Evolutionary conservation across 2,888 invertebrate genomes (phyloP).

Genomic region (Harmothoe impar): DNA sequence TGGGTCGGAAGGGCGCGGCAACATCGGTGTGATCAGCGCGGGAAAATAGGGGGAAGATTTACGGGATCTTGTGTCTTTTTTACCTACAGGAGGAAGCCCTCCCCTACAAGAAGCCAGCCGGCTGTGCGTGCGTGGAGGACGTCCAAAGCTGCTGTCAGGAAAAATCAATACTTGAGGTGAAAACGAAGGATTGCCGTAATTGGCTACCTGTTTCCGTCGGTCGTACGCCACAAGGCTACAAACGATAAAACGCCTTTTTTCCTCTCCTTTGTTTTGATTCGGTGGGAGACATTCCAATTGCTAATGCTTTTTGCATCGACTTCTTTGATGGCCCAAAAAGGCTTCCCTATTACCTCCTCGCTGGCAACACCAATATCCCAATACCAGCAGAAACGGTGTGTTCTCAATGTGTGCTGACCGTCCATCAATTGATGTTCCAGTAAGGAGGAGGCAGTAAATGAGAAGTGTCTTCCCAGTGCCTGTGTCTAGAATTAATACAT

Average conservation of each 20-base stretch:
- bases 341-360: conserved; percentile 18
- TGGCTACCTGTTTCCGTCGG: conserved; percentile 49
- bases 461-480: not conserved
- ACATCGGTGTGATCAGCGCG: not conserved
- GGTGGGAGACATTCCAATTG: conserved; percentile 58
- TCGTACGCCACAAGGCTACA: conserved; percentile 46
- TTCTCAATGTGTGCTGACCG: not conserved
- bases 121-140: conserved; percentile 34
- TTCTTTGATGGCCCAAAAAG: conserved; percentile 56
- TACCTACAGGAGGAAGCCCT: not conserved
- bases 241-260: conserved; percentile 47
- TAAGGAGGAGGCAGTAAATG: not conserved
- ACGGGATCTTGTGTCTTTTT: conserved; percentile 15
- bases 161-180: conserved; percentile 56
- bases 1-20: conserved; percentile 53
- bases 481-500: conserved; percentile 51
- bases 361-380: conserved; percentile 43
- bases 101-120: conserved; percentile 41
- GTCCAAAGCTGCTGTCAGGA: conserved; percentile 21
- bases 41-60: conserved; percentile 11
- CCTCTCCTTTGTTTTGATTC: conserved; percentile 56
- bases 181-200: conserved; percentile 51
- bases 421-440: not conserved
- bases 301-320: conserved; percentile 60
- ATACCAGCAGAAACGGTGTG: not conserved